phyloP scores from a whole-genome alignment of 2,113 vertebrate genomes.

The Trochalopteron elliotii region DNA sequence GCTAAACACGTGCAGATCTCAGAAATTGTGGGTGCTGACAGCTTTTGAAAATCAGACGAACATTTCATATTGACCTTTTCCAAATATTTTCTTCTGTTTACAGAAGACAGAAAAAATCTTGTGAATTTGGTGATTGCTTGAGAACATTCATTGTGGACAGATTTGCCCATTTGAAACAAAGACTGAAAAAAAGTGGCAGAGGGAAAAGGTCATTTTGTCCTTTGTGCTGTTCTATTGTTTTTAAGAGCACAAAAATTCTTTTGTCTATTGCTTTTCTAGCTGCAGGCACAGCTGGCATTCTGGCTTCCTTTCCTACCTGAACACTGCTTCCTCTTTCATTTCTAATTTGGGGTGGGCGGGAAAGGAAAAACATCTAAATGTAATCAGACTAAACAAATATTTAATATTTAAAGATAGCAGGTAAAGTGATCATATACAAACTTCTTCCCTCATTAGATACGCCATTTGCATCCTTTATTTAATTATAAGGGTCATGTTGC shows the following conservation, averaged over 20 bases:
- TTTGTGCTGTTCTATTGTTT: background rate
- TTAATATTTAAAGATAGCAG: slow-evolving; percentile 1
- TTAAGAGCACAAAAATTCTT: background rate
- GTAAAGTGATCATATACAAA: background rate
- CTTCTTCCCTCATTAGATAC: slow-evolving; percentile 19
- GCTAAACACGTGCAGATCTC: background rate
- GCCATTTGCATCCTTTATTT: slow-evolving; percentile 16
- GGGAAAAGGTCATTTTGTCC: background rate
- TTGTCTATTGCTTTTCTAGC: background rate
- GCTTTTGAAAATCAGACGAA: background rate
- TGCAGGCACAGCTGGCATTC: slow-evolving; percentile 16
- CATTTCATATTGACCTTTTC: background rate
- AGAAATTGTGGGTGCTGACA: background rate
- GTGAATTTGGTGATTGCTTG: background rate
- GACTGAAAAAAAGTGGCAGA: background rate
- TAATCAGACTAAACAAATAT: slow-evolving; percentile 16
- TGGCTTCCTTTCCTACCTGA: background rate
- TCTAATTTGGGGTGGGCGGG: background rate
- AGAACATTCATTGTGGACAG: slow-evolving; percentile 11
- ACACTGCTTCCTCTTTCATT: background rate
- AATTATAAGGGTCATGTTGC: background rate
- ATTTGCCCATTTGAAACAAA: slow-evolving; percentile 43
- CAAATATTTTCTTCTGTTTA: background rate
- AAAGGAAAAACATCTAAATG: background rate
- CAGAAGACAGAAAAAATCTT: background rate